Percentiles rank a stretch among this genome's conserved stretches.
These are phyloP conservation scores for Cyclophora albipunctata DNA, from an alignment of 2,888 invertebrate genomes.

Conservation along the genomic window DNA sequence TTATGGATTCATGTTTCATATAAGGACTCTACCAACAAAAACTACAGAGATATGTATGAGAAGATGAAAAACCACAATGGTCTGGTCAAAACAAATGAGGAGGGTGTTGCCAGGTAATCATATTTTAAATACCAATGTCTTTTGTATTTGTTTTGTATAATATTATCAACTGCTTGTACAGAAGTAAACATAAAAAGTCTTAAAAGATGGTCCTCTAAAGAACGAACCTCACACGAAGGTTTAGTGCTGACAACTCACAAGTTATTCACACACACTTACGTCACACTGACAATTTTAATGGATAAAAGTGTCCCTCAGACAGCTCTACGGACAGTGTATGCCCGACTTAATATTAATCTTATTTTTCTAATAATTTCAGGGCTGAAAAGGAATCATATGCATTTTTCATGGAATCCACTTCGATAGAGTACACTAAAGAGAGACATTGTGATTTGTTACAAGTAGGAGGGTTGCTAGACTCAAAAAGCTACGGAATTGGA, in stretches of 20 bases:
- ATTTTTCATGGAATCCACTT: constrained; percentile 92
- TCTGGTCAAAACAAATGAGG: constrained; percentile 73
- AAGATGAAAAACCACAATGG: constrained; percentile 80
- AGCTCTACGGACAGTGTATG: too few species aligned
- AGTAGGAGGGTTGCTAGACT: constrained; percentile 83
- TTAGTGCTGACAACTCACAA: too few species aligned
- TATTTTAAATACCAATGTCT: background rate
- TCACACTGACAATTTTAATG: too few species aligned
- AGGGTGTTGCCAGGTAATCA: constrained; percentile 76
- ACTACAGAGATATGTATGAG: constrained; percentile 83
- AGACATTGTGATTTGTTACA: constrained; percentile 83
- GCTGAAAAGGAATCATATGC: constrained; percentile 79
- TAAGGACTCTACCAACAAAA: constrained; percentile 81
- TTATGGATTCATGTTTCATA: too few species aligned
- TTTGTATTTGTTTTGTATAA: too few species aligned
- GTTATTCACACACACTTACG: too few species aligned
- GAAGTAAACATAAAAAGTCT: too few species aligned
- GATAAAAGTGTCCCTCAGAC: too few species aligned
- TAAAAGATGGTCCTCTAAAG: too few species aligned
- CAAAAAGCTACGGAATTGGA: constrained; percentile 92
- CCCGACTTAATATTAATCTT: too few species aligned
- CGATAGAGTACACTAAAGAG: constrained; percentile 88
- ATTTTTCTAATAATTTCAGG: constrained; percentile 31
- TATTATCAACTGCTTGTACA: too few species aligned
- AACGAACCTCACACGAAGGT: too few species aligned